phyloP scores from a whole-genome alignment of 2,797 vertebrate genomes.

The Epinephelus coioides region DNA sequence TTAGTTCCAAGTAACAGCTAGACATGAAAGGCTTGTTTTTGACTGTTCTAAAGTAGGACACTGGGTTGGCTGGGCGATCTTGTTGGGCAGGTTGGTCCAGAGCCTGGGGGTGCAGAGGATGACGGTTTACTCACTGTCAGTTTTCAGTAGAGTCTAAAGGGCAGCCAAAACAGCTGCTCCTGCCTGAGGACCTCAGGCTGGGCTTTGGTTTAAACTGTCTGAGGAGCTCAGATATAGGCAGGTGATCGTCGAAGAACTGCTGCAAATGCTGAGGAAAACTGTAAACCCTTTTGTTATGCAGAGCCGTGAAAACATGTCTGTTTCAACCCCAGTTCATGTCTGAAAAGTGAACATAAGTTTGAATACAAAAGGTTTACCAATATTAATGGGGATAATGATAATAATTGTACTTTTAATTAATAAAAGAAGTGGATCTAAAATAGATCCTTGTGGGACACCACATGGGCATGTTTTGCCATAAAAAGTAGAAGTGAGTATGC shows the following conservation, averaged over 20 bases:
- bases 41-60: slow-evolving; percentile 14
- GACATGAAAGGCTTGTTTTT: slow-evolving; percentile 13
- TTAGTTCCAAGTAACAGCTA: not conserved
- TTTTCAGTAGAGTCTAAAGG: slow-evolving; percentile 1
- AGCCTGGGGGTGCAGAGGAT: slow-evolving; percentile 16
- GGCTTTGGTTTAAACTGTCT: not conserved
- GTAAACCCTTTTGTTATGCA: not conserved
- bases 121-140: not conserved
- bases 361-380: no score
- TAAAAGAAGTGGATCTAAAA: slow-evolving; percentile 17
- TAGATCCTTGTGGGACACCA: slow-evolving; percentile 33
- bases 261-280: not conserved
- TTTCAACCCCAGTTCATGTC: not conserved
- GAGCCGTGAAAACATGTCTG: not conserved
- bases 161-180: slow-evolving; percentile 16
- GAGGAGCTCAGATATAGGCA: slow-evolving; percentile 12
- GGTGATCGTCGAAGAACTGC: not conserved
- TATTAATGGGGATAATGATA: no score
- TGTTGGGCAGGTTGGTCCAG: slow-evolving; percentile 41
- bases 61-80: slow-evolving; percentile 15
- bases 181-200: slow-evolving; percentile 6
- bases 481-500: not conserved
- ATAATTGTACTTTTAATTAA: not conserved
- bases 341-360: not conserved
- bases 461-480: not conserved